Evolutionary conservation across 2,888 invertebrate genomes (phyloP), one percentile per base, ranked within the genome.

Genomic region (Acleris sparsana): DNA sequence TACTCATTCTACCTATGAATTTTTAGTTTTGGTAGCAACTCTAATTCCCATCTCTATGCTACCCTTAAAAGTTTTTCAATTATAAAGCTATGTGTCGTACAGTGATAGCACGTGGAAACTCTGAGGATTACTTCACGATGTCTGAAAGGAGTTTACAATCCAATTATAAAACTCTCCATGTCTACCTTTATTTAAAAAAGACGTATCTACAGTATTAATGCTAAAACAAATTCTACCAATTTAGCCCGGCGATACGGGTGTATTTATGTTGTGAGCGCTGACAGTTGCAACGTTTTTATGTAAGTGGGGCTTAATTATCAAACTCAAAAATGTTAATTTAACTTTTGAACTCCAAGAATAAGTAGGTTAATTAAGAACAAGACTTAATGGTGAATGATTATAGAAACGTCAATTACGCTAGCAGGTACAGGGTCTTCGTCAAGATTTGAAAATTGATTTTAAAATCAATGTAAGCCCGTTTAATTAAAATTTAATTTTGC

Each of bases 51-150:
- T 16, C 61, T 39, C 61, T 62, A 57, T 16, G 4, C 25, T 46
- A 55, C 64, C 62, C 43, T 51, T 22, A 60, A 52, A 69, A 69
- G 64, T 69, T 69, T 69, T 69, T 69, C 64, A 69, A 69, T 69
- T 69, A 69, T 66, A 66, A 66, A 62, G 48, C 39, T 46, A 66
- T 66, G 53, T 62, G 62, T 62, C 62, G 66, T 53, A 57, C 56
- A 56, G 39, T 53, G 53, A 61, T 56, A 39, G 44, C 51, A 48
- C 22, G 33, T 52, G 16, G 56, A 55, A 55, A 66, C 46, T 66
- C 33, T 49, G 55, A 61, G 56, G 62, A 61, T 44, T 56, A 33
- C 33, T 46, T 51, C 20, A 56, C 56, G 17, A 29, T 18, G 22
- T 29, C 17, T 65, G 25, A 49, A 61, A 49, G 11, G 25, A 48